Evolutionary conservation across 1,140 invertebrate genomes (phyloP).

Genomic region (Cyclargus thomasi): DNA sequence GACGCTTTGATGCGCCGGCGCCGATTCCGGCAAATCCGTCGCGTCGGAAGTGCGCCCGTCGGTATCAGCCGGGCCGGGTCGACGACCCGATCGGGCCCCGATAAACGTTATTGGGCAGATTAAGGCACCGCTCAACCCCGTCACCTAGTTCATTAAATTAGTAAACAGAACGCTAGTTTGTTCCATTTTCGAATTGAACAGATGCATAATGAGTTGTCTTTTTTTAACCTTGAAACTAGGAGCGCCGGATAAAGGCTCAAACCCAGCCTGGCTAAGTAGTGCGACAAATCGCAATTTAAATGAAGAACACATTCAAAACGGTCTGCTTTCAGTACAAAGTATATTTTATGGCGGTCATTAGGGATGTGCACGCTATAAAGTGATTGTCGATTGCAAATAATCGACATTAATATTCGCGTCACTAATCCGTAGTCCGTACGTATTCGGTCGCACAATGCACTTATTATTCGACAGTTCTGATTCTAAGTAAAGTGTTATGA

Average conservation of each 20-base stretch:
- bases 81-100: conserved; percentile 60
- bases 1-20: conserved; percentile 69
- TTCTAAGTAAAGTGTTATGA: conserved; percentile 73
- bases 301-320: not conserved
- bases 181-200: conserved; percentile 13
- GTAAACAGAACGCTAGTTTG: conserved; percentile 12
- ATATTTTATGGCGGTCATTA: conserved; percentile 8
- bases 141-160: conserved; percentile 4
- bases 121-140: conserved; percentile 38
- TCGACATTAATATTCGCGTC: conserved; percentile 69
- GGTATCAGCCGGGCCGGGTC: conserved; percentile 53
- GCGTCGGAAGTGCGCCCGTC: conserved; percentile 68
- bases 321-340: not conserved
- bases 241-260: too few relatives aligned
- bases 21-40: conserved; percentile 74
- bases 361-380: conserved; percentile 3
- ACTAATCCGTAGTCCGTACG: conserved; percentile 58
- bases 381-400: conserved; percentile 36
- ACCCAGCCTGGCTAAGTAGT: too few relatives aligned
- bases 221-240: too few relatives aligned
- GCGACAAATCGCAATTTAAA: not conserved
- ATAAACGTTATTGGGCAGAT: conserved; percentile 56
- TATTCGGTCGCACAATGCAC: conserved; percentile 71
- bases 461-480: conserved; percentile 71
- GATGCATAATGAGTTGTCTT: conserved; percentile 13